A percentile compares a stretch with the other conserved stretches of the same genome.
phyloP scores from a whole-genome alignment of 1,140 invertebrate genomes.

The Galleria mellonella region DNA sequence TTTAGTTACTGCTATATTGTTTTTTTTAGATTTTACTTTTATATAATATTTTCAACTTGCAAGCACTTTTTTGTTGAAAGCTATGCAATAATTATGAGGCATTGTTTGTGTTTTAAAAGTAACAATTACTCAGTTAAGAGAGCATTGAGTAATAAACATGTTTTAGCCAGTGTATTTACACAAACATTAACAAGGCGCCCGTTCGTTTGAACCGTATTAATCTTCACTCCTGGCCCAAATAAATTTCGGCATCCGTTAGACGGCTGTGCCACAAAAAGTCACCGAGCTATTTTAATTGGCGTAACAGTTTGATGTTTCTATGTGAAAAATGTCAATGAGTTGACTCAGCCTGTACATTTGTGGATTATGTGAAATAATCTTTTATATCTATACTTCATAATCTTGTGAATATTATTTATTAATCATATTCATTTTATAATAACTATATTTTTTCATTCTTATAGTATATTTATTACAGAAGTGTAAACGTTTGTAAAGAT shows the following conservation, averaged over 20 bases:
- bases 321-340: slow-evolving; percentile 53
- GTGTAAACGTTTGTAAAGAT: too few relatives aligned
- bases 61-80: slow-evolving; percentile 24
- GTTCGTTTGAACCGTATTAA: slow-evolving; percentile 55
- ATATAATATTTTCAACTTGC: too few relatives aligned
- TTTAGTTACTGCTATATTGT: too few relatives aligned
- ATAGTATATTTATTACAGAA: too few relatives aligned
- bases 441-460: too few relatives aligned
- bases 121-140: slow-evolving; percentile 17
- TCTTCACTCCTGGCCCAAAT: slow-evolving; percentile 51
- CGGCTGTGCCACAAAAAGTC: slow-evolving; percentile 46
- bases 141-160: slow-evolving; percentile 50
- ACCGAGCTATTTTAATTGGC: slow-evolving; percentile 69
- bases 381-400: too few relatives aligned
- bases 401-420: too few relatives aligned
- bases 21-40: too few relatives aligned
- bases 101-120: slow-evolving; percentile 50
- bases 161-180: slow-evolving; percentile 50
- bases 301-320: slow-evolving; percentile 51
- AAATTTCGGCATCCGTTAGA: slow-evolving; percentile 50
- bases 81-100: slow-evolving; percentile 37
- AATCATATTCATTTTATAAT: too few relatives aligned
- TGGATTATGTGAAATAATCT: neutral
- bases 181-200: slow-evolving; percentile 41
- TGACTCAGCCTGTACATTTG: slow-evolving; percentile 29